Percentiles rank a stretch among this genome's conserved stretches.
phyloP scores from a whole-genome alignment of 2,888 invertebrate genomes.

The Gryllus longicercus region DNA sequence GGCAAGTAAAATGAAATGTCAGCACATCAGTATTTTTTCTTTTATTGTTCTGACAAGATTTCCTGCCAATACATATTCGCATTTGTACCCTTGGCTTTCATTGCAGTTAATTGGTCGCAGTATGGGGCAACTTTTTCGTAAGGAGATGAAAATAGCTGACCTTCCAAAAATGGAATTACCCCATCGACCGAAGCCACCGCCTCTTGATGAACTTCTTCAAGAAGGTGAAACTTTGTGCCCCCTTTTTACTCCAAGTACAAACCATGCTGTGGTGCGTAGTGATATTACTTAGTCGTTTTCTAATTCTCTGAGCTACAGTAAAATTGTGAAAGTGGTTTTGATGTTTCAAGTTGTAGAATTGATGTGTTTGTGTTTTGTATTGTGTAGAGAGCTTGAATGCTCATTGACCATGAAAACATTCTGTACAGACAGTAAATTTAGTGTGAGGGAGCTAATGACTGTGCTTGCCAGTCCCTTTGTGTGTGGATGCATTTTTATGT shows the following conservation, averaged over 20 bases:
- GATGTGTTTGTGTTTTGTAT: slow-evolving; percentile 7
- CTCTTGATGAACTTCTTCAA: not conserved
- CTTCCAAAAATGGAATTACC: slow-evolving; percentile 66
- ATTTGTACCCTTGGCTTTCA: not conserved
- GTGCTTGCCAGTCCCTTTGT: too few species aligned
- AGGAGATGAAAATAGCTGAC: slow-evolving; percentile 81
- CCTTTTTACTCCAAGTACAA: not conserved
- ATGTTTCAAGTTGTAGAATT: not conserved
- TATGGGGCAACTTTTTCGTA: slow-evolving; percentile 82
- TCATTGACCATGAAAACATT: not conserved
- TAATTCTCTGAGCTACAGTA: not conserved
- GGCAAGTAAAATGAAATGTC: too few species aligned
- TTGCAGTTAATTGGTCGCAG: slow-evolving; percentile 74
- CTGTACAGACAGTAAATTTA: too few species aligned
- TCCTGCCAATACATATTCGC: too few species aligned
- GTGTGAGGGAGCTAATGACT: too few species aligned
- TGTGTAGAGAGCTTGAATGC: not conserved
- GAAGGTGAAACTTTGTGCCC: slow-evolving; percentile 17
- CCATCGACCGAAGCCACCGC: not conserved
- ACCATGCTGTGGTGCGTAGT: not conserved
- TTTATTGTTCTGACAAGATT: too few species aligned
- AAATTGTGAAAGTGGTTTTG: not conserved
- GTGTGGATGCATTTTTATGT: too few species aligned
- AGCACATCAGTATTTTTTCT: too few species aligned
- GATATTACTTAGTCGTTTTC: not conserved